Percentiles rank a stretch among this genome's conserved stretches.
Conservation (phyloP, 2,797 vertebrate genomes). For the Coregonus ussuriensis region DNA sequence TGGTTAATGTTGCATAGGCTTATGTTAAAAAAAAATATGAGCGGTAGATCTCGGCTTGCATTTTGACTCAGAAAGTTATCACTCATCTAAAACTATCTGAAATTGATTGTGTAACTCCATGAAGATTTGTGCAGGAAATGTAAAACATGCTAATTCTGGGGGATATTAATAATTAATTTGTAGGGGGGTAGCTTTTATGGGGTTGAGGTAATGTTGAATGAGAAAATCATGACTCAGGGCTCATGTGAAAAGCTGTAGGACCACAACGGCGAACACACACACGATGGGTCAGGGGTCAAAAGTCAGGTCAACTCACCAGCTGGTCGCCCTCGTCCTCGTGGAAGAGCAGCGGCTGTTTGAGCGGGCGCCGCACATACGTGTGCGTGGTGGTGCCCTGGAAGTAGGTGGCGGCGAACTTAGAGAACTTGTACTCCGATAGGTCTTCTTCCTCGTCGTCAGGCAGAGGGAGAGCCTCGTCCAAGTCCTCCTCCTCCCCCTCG, state of each 20-base stretch:
- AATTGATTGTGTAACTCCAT: no score
- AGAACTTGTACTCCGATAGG: constrained; percentile 90
- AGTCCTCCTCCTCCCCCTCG: constrained; percentile 78
- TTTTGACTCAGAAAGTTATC: no score
- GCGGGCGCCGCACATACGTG: constrained; percentile 82
- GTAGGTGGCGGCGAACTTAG: constrained; percentile 91
- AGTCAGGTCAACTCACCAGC: constrained; percentile 75
- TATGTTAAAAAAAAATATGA: no score
- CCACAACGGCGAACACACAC: neutral
- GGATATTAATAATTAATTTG: no score
- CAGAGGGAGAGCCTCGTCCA: constrained; percentile 80
- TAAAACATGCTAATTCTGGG: no score
- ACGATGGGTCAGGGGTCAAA: neutral
- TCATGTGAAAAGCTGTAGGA: neutral
- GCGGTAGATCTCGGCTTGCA: no score
- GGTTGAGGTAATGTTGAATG: no score
- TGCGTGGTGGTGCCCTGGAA: constrained; percentile 90
- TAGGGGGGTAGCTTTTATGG: no score
- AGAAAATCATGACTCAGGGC: no score
- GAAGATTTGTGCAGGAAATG: no score
- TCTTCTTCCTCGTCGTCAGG: constrained; percentile 91
- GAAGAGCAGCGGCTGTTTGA: constrained; percentile 90
- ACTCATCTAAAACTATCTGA: no score
- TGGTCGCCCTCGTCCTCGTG: constrained; percentile 95
- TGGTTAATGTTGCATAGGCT: no score